Percentiles rank a stretch among this genome's conserved stretches.
Conservation (phyloP, 2,113 vertebrate genomes). For the Carollia perspicillata region DNA sequence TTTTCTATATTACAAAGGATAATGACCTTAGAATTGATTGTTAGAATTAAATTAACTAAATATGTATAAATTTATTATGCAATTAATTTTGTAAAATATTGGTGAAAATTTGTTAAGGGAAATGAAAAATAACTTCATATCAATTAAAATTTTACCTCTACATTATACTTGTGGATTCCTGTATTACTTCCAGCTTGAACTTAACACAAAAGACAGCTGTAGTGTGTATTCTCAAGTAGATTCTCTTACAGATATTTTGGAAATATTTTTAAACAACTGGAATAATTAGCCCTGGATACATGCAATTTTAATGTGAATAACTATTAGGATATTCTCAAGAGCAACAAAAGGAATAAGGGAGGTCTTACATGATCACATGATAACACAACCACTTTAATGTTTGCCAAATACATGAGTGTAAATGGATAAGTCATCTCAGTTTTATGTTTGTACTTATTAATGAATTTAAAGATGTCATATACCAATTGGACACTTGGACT, state of each 20-base stretch:
- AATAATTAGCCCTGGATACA: not conserved
- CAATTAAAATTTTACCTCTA: not conserved
- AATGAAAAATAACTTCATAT: not conserved
- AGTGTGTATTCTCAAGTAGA: not conserved
- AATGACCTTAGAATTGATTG: not conserved
- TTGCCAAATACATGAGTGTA: not conserved
- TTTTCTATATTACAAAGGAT: conserved; percentile 9
- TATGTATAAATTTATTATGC: not conserved
- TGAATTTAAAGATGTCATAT: not conserved
- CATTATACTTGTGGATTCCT: not conserved
- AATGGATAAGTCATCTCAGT: not conserved
- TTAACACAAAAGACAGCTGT: not conserved
- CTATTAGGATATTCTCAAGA: not conserved
- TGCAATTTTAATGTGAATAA: not conserved
- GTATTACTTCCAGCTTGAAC: not conserved
- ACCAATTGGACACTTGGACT: not conserved
- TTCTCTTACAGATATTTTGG: not conserved
- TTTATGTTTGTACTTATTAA: not conserved
- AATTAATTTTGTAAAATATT: not conserved
- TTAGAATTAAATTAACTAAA: conserved; percentile 9
- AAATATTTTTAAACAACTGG: not conserved
- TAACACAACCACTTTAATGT: not conserved
- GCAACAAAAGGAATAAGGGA: not conserved
- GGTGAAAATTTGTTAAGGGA: not conserved
- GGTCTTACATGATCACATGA: not conserved